Percentiles rank a stretch among this genome's conserved stretches.
phyloP scores from a whole-genome alignment of 2,797 vertebrate species.

The Acropternis orthonyx region DNA sequence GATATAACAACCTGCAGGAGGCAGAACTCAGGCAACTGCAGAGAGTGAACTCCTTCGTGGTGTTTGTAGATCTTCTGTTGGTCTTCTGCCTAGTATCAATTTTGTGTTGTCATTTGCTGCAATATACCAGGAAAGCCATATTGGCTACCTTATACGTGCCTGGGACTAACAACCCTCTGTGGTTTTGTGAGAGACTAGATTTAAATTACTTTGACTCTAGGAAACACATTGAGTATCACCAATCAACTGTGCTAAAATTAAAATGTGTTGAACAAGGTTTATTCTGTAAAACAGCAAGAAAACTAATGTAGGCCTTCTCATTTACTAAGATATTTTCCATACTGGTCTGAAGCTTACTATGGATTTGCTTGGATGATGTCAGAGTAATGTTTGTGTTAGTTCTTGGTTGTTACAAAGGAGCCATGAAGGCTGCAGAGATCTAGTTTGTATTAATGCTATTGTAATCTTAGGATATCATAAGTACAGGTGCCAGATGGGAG shows the following conservation, averaged over 20 bases:
- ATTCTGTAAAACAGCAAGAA: not conserved
- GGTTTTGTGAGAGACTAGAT: not conserved
- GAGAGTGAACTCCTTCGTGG: not conserved
- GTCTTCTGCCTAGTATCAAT: constrained; percentile 2
- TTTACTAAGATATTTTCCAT: not conserved
- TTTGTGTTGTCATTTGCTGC: not conserved
- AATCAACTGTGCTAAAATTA: not conserved
- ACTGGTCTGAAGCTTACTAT: not conserved
- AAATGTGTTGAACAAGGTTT: not conserved
- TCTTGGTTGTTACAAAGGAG: not conserved
- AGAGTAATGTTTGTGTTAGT: not conserved
- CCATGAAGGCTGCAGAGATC: not conserved
- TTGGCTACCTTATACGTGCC: not conserved
- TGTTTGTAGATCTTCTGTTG: constrained; percentile 5
- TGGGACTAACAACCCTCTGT: not conserved
- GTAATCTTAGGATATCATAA: not conserved
- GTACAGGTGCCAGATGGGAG: not conserved
- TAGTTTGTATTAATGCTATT: not conserved
- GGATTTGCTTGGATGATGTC: not conserved
- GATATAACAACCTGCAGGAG: constrained; percentile 31
- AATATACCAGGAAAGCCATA: not conserved
- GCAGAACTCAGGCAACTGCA: not conserved
- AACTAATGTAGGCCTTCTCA: not conserved
- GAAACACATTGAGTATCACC: not conserved
- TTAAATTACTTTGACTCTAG: not conserved